Conservation (phyloP, 2,113 vertebrate species). For the Lasiurus cinereus region DNA sequence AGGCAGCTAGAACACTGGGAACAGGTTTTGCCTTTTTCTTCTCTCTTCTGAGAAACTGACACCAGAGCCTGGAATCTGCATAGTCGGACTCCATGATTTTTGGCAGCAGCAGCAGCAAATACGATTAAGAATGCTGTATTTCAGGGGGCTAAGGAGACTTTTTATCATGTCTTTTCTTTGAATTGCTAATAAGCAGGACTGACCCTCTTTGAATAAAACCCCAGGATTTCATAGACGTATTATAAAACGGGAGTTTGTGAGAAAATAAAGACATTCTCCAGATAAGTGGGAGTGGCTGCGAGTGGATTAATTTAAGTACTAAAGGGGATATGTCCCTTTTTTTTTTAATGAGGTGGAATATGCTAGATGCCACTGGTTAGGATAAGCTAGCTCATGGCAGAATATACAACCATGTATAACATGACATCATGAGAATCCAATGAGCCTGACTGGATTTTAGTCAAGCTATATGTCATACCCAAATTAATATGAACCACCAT, state of each 20-base stretch:
- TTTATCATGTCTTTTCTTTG: not conserved
- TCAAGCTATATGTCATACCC: constrained; percentile 29
- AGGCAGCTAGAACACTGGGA: not conserved
- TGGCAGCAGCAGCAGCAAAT: constrained; percentile 12
- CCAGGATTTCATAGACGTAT: not conserved
- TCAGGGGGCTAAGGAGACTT: not conserved
- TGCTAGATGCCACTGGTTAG: not conserved
- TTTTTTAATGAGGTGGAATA: not conserved
- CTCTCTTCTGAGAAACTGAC: not conserved
- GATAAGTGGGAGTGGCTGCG: not conserved
- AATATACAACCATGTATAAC: not conserved
- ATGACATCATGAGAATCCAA: not conserved
- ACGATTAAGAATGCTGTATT: constrained; percentile 1
- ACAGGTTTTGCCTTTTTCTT: not conserved
- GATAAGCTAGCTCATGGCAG: not conserved
- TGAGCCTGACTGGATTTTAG: constrained; percentile 32
- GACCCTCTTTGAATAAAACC: not conserved
- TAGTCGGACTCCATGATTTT: not conserved
- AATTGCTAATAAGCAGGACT: not conserved
- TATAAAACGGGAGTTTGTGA: not conserved
- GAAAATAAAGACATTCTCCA: not conserved
- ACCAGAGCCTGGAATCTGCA: not conserved
- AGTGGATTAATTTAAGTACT: not conserved
- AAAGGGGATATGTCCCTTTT: not conserved
- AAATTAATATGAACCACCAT: constrained; percentile 26